phyloP scores from a whole-genome alignment of 2,797 vertebrate species.

The Distichodus sexfasciatus region DNA sequence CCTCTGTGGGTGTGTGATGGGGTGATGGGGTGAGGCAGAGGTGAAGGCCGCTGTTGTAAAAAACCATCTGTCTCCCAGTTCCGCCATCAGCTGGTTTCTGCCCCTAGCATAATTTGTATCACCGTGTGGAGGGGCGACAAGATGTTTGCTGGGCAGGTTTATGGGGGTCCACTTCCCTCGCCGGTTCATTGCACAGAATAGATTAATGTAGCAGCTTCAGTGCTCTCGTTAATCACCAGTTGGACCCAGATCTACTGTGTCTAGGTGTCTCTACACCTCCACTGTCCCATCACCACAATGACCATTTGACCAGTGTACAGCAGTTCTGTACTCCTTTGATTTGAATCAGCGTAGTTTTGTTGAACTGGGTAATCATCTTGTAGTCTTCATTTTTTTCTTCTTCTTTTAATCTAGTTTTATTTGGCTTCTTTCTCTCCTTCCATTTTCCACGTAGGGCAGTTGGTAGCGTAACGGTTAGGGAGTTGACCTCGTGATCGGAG shows the following conservation, averaged over 20 bases:
- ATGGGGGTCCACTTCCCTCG: constrained; percentile 2
- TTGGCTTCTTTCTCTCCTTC: too few species aligned
- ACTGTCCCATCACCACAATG: not conserved
- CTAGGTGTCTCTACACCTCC: not conserved
- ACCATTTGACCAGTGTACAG: too few species aligned
- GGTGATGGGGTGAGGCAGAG: too few species aligned
- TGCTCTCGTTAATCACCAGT: constrained; percentile 43
- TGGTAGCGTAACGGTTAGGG: too few species aligned
- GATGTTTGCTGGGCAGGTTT: not conserved
- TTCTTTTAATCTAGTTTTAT: too few species aligned
- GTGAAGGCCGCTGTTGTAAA: constrained; percentile 34
- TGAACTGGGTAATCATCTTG: too few species aligned
- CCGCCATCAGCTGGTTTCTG: constrained; percentile 7
- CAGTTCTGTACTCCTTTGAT: too few species aligned
- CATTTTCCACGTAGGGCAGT: too few species aligned
- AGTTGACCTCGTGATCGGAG: too few species aligned
- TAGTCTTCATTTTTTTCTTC: too few species aligned
- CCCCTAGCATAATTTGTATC: constrained; percentile 31
- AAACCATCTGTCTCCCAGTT: constrained; percentile 15
- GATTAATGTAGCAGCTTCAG: constrained; percentile 56
- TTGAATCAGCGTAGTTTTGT: too few species aligned
- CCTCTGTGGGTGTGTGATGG: not conserved
- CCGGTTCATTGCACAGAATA: constrained; percentile 29
- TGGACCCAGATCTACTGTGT: constrained; percentile 44
- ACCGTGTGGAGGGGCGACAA: not conserved